Percentiles rank a stretch among this genome's conserved stretches.
phyloP scores from a whole-genome alignment of 2,113 vertebrate species.

The Furnarius figulus region DNA sequence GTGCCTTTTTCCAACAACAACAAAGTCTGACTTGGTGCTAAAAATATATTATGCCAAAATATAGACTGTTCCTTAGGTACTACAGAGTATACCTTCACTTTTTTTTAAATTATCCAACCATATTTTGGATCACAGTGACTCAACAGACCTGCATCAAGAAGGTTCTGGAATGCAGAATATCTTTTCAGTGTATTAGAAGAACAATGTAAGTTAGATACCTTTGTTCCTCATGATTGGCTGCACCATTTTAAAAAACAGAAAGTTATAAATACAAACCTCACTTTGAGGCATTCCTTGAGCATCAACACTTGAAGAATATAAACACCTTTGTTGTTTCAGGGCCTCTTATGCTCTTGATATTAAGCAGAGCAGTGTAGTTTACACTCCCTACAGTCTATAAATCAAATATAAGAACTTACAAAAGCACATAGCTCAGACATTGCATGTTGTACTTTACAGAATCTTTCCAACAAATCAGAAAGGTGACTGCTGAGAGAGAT shows the following conservation, averaged over 20 bases:
- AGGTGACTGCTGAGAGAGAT: not conserved
- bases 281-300: not conserved
- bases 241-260: not conserved
- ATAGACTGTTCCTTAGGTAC: not conserved
- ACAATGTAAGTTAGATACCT: fast-evolving
- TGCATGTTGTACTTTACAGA: not conserved
- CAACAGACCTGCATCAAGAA: fast-evolving
- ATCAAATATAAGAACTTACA: not conserved
- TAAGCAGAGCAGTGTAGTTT: not conserved
- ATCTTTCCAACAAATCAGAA: not conserved
- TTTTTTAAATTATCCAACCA: not conserved
- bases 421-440: not conserved
- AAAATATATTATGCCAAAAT: not conserved
- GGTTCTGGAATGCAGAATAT: not conserved
- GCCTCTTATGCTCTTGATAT: not conserved
- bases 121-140: not conserved
- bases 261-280: not conserved
- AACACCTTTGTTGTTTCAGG: not conserved
- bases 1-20: not conserved
- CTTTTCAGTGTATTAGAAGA: not conserved
- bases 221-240: not conserved
- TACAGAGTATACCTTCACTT: not conserved
- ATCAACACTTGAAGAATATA: not conserved
- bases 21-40: not conserved
- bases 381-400: not conserved